phyloP scores from a whole-genome alignment of 2,888 invertebrate genomes.

The Prosapia bicincta region DNA sequence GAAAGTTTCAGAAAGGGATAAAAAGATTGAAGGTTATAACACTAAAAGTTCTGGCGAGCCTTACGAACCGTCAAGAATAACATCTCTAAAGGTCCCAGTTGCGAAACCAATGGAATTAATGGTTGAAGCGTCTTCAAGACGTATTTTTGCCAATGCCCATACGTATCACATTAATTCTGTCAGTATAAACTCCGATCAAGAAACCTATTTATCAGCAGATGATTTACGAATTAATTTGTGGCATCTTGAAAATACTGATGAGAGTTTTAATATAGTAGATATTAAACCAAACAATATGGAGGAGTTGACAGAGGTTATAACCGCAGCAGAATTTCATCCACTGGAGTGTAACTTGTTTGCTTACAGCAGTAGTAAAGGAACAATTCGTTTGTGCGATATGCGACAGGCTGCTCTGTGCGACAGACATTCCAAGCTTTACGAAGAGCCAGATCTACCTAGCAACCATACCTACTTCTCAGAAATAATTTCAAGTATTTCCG shows the following conservation, averaged over 20 bases:
- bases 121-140: conserved; percentile 96
- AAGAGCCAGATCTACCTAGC: conserved; percentile 98
- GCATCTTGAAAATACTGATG: conserved; percentile 99
- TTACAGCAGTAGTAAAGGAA: conserved; percentile 99
- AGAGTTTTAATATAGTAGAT: conserved; percentile 99
- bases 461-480: conserved; percentile 99
- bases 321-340: conserved; percentile 99
- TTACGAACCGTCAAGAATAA: conserved; percentile 81
- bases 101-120: conserved; percentile 96
- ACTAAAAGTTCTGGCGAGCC: conserved; percentile 86
- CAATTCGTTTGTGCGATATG: conserved; percentile 99
- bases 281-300: conserved; percentile 99
- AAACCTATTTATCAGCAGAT: conserved; percentile 98
- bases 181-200: conserved; percentile 98
- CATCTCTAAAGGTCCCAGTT: conserved; percentile 82
- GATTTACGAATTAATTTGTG: conserved; percentile 98
- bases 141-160: conserved; percentile 99
- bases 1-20: conserved; percentile 90
- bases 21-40: conserved; percentile 93
- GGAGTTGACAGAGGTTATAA: conserved; percentile 98
- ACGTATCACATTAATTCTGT: conserved; percentile 99
- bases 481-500: conserved; percentile 99
- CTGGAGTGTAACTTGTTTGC: conserved; percentile 98
- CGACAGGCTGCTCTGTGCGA: conserved; percentile 97
- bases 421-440: conserved; percentile 96